These are phyloP conservation scores for Neuroscelio doddi DNA, from an alignment of 2,888 invertebrate genomes.

Conservation along the genomic window DNA sequence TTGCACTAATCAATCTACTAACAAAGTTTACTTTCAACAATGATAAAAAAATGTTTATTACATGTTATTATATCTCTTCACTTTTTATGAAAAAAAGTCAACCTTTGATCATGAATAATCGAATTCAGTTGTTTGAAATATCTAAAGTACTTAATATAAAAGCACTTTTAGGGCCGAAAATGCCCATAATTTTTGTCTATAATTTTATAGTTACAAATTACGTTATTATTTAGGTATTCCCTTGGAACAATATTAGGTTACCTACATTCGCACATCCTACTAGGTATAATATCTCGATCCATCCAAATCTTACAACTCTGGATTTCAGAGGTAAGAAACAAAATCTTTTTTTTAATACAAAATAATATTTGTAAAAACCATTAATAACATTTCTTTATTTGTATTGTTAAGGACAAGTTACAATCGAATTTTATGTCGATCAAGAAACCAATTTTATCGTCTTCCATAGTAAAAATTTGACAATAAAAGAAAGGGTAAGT, in stretches of 20 bases:
- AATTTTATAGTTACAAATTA: too few species aligned
- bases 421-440: conserved; percentile 88
- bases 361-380: conserved; percentile 3
- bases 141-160: too few species aligned
- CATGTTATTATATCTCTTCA: too few species aligned
- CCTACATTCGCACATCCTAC: conserved; percentile 86
- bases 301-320: conserved; percentile 92
- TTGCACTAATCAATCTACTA: too few species aligned
- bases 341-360: too few species aligned
- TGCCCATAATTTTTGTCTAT: too few species aligned
- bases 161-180: too few species aligned
- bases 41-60: too few species aligned
- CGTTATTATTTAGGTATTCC: conserved; percentile 81
- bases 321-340: conserved; percentile 88
- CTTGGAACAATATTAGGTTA: conserved; percentile 84
- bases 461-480: conserved; percentile 88
- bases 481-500: conserved; percentile 84
- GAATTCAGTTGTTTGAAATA: too few species aligned
- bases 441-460: conserved; percentile 88
- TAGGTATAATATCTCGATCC: conserved; percentile 90
- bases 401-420: conserved; percentile 80
- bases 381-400: conserved; percentile 48
- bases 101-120: too few species aligned
- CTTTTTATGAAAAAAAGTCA: too few species aligned
- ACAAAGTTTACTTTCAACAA: too few species aligned